Evolutionary conservation across 2,797 vertebrate species (phyloP).

Genomic region (Eleutherodactylus coqui): DNA sequence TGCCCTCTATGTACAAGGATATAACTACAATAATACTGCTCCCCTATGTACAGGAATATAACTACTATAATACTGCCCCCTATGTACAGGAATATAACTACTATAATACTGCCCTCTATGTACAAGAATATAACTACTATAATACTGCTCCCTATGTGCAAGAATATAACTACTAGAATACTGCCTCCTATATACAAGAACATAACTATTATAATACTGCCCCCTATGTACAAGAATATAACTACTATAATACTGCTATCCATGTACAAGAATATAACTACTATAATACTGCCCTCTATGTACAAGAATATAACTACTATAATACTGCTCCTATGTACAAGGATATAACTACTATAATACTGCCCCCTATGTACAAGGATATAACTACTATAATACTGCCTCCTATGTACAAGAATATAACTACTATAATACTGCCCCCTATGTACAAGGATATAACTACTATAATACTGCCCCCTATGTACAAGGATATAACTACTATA

Average conservation of each 20-base stretch:
- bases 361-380: neutral
- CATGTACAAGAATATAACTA: neutral
- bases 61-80: slow-evolving; percentile 1
- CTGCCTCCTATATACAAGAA: neutral
- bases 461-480: neutral
- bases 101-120: neutral
- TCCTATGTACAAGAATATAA: neutral
- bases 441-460: neutral
- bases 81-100: neutral
- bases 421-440: neutral
- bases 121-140: neutral
- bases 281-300: neutral
- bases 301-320: neutral
- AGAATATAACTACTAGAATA: slow-evolving; percentile 3
- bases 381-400: neutral
- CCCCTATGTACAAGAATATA: neutral
- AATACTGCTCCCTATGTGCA: neutral
- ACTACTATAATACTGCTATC: neutral
- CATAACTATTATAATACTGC: neutral
- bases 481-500: slow-evolving; percentile 2
- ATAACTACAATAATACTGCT: neutral
- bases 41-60: neutral
- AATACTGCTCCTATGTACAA: slow-evolving; percentile 1
- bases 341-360: neutral
- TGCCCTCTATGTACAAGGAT: neutral